Percentiles rank a stretch among this genome's conserved stretches.
phyloP scores from a whole-genome alignment of 2,113 vertebrate species.

The Verasper variegatus region DNA sequence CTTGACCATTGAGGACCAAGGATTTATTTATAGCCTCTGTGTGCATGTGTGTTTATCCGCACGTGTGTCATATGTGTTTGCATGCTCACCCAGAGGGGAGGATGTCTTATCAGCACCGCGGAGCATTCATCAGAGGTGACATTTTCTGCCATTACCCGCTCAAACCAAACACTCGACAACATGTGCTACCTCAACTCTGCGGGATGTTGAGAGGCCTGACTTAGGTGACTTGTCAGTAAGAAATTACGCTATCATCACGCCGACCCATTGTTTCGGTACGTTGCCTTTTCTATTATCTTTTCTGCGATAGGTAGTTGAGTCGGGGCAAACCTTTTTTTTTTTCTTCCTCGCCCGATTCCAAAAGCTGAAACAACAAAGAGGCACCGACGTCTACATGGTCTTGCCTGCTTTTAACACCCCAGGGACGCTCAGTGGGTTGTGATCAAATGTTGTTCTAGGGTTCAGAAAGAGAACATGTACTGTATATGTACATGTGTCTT shows the following conservation, averaged over 20 bases:
- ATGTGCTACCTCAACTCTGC: slow-evolving; percentile 56
- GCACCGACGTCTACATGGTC: slow-evolving; percentile 57
- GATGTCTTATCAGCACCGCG: slow-evolving; percentile 54
- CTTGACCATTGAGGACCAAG: slow-evolving; percentile 72
- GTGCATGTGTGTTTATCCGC: slow-evolving; percentile 40
- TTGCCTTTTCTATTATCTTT: slow-evolving; percentile 70
- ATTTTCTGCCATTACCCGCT: slow-evolving; percentile 66
- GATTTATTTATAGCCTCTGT: slow-evolving; percentile 73
- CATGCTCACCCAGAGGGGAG: slow-evolving; percentile 23
- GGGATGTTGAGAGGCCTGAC: slow-evolving; percentile 67
- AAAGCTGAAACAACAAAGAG: slow-evolving; percentile 78
- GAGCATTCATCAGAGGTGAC: slow-evolving; percentile 66
- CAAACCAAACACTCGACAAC: slow-evolving; percentile 68
- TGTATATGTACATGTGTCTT: slow-evolving; percentile 11
- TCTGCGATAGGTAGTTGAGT: slow-evolving; percentile 62
- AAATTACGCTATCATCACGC: slow-evolving; percentile 70
- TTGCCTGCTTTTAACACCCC: slow-evolving; percentile 71
- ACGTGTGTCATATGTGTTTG: slow-evolving; percentile 50
- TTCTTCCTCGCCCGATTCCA: slow-evolving; percentile 53
- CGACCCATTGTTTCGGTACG: slow-evolving; percentile 60
- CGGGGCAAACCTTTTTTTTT: slow-evolving; percentile 64
- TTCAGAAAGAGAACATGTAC: slow-evolving; percentile 26
- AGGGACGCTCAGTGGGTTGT: slow-evolving; percentile 61
- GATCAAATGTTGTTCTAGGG: slow-evolving; percentile 67
- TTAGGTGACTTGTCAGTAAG: slow-evolving; percentile 68